Evolutionary conservation across 2,888 invertebrate genomes (phyloP).

Genomic region (Leptopilina drosophilae): DNA sequence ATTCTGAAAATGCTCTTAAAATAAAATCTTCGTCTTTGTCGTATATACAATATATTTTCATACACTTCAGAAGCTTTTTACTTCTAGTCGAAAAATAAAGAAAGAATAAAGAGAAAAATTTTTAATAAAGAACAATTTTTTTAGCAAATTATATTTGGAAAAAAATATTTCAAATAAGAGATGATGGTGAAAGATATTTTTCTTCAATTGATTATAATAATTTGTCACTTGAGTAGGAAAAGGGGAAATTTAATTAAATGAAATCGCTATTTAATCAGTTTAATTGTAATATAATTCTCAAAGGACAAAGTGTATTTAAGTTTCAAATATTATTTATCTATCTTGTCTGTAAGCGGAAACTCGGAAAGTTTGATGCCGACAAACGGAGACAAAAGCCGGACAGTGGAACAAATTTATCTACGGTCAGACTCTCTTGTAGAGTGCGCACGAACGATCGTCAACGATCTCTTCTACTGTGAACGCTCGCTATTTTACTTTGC

Average conservation of each 20-base stretch:
- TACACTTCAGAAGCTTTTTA: neutral
- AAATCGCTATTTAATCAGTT: neutral
- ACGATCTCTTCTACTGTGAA: neutral
- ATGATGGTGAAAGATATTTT: neutral
- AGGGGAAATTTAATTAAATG: neutral
- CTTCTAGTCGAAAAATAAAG: neutral
- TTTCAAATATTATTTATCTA: constrained; percentile 10
- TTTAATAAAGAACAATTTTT: neutral
- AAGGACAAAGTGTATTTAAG: neutral
- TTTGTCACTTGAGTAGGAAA: neutral
- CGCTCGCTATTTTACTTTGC: neutral
- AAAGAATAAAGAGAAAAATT: neutral
- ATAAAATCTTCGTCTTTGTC: neutral
- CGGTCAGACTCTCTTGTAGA: constrained; percentile 8
- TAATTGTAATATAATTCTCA: constrained; percentile 10
- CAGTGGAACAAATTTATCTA: constrained; percentile 25
- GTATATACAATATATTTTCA: neutral
- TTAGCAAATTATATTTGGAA: neutral
- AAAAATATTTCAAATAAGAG: too few relatives aligned
- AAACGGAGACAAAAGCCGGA: neutral
- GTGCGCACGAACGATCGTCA: neutral
- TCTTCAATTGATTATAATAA: neutral
- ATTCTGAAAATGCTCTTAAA: constrained; percentile 10
- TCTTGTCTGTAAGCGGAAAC: neutral
- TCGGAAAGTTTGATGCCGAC: neutral